A percentile compares a stretch with the other conserved stretches of the same genome.
phyloP scores from a whole-genome alignment of 1,140 invertebrate species.

The Diorhabda sublineata region DNA sequence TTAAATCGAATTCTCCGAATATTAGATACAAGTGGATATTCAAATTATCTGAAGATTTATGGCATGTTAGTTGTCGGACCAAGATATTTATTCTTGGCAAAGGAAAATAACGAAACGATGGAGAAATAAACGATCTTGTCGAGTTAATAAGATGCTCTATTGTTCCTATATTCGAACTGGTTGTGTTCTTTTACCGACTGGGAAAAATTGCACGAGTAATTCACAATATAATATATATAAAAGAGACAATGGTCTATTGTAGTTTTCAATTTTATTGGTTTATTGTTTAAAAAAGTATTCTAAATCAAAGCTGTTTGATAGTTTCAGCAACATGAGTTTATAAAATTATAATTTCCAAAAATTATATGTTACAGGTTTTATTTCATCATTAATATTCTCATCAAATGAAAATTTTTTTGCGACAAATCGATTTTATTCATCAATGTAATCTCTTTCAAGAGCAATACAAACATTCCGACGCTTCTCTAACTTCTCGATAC shows the following conservation, averaged over 20 bases:
- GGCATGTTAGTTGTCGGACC: slow-evolving; percentile 14
- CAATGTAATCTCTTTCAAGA: too few relatives aligned
- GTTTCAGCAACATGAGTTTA: too few relatives aligned
- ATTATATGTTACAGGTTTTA: too few relatives aligned
- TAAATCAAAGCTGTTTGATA: too few relatives aligned
- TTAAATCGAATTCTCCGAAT: slow-evolving; percentile 13
- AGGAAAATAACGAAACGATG: slow-evolving; percentile 12
- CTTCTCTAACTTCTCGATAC: too few relatives aligned
- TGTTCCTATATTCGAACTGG: slow-evolving; percentile 21
- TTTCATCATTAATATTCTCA: too few relatives aligned
- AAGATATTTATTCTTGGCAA: slow-evolving; percentile 18
- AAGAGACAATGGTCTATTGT: background rate
- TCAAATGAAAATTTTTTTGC: too few relatives aligned
- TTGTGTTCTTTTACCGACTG: slow-evolving; percentile 13
- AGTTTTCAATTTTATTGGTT: background rate
- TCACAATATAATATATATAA: slow-evolving; percentile 6
- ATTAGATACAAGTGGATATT: slow-evolving; percentile 13
- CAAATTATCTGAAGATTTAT: slow-evolving; percentile 21
- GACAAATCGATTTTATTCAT: too few relatives aligned
- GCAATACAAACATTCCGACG: too few relatives aligned
- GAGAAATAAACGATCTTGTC: slow-evolving; percentile 32
- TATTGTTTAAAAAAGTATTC: too few relatives aligned
- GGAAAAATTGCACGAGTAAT: slow-evolving; percentile 13
- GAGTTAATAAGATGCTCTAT: slow-evolving; percentile 34
- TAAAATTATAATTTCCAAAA: too few relatives aligned